phyloP scores from a whole-genome alignment of 2,888 invertebrate species.

The Tachina grossa region DNA sequence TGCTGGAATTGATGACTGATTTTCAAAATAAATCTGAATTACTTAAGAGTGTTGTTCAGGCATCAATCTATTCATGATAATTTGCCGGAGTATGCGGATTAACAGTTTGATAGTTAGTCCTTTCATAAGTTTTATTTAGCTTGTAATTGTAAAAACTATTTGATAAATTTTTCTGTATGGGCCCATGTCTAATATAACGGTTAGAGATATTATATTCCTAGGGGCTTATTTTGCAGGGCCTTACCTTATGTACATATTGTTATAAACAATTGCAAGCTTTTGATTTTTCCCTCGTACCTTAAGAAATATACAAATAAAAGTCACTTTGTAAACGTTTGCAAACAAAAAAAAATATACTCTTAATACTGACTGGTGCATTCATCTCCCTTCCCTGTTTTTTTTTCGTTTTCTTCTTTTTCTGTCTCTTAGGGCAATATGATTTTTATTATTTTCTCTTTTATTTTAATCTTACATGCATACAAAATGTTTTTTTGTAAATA shows the following conservation, averaged over 20 bases:
- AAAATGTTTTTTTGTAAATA: neutral
- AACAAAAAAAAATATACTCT: conserved; percentile 4
- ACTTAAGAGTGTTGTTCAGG: no score
- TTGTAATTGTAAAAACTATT: no score
- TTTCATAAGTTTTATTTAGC: no score
- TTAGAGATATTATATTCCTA: no score
- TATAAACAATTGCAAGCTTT: neutral
- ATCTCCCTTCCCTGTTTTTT: conserved; percentile 11
- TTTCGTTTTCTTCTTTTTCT: neutral
- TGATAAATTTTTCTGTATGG: no score
- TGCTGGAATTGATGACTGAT: no score
- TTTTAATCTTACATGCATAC: conserved; percentile 11
- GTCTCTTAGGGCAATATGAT: conserved; percentile 35
- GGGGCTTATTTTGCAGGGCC: no score
- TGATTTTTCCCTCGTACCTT: neutral
- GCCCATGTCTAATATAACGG: no score
- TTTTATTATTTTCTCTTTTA: conserved; percentile 8
- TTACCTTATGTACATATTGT: neutral
- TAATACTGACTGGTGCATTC: conserved; percentile 17
- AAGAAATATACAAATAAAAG: conserved; percentile 18
- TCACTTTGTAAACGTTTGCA: conserved; percentile 40
- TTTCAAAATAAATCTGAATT: no score
- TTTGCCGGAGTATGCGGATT: no score
- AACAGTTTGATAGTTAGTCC: no score
- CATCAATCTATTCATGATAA: no score